Percentiles rank a stretch among this genome's conserved stretches.
Evolutionary conservation across 2,797 vertebrate species (phyloP).

Genomic region (Sebastiscus albofasciatus): DNA sequence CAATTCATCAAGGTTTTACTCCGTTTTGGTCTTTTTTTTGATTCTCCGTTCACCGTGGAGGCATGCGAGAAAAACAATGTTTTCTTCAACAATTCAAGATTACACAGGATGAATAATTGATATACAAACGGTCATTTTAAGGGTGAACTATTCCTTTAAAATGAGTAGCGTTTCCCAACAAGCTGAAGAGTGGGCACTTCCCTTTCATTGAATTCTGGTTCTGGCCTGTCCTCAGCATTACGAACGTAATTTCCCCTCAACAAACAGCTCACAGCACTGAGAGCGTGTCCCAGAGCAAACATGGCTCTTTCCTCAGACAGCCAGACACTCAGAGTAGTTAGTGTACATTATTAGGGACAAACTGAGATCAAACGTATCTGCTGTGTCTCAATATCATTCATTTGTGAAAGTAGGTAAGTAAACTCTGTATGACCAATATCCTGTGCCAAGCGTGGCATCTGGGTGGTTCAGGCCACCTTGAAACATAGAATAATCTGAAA

Average conservation of each 20-base stretch:
- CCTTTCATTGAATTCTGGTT: constrained; percentile 51
- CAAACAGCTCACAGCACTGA: constrained; percentile 43
- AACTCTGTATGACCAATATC: constrained; percentile 9
- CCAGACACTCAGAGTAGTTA: constrained; percentile 29
- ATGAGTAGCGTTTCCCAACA: constrained; percentile 2
- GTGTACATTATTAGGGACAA: constrained; percentile 29
- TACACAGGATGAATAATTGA: background rate
- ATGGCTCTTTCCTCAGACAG: constrained; percentile 45
- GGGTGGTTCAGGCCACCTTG: constrained; percentile 44
- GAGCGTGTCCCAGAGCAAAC: constrained; percentile 52
- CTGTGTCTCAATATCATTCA: background rate
- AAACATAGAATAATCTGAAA: constrained; percentile 14
- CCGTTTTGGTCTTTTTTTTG: background rate
- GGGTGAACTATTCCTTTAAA: background rate
- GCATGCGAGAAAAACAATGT: background rate
- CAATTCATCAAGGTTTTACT: background rate
- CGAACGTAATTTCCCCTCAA: constrained; percentile 33
- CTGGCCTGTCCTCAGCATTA: constrained; percentile 28
- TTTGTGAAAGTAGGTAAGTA: constrained; percentile 12
- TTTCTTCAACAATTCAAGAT: background rate
- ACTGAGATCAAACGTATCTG: constrained; percentile 17
- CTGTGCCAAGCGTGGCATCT: constrained; percentile 32
- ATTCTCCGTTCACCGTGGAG: background rate
- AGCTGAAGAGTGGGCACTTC: constrained; percentile 22
- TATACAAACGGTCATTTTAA: background rate